Percentiles rank a stretch among this genome's conserved stretches.
Conservation (phyloP, 1,140 invertebrate genomes). For the Musca vetustissima region DNA sequence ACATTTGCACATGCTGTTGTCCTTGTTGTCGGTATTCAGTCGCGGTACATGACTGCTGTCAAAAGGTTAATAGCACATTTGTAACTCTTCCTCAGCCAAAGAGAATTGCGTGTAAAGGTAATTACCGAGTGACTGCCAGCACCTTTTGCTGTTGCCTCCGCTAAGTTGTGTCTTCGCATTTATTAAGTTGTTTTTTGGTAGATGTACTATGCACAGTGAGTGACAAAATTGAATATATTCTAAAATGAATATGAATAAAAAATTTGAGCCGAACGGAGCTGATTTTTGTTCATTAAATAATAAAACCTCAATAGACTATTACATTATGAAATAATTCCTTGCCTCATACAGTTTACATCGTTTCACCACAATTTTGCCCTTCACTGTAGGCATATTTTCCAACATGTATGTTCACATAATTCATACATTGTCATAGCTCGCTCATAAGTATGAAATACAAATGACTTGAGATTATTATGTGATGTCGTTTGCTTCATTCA, state of each 20-base stretch:
- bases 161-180: background rate
- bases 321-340: no score
- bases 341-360: no score
- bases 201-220: no score
- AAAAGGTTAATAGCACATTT: constrained; percentile 8
- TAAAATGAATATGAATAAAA: no score
- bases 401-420: background rate
- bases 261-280: no score
- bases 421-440: no score
- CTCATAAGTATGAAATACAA: constrained; percentile 9
- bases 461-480: constrained; percentile 13
- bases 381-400: background rate
- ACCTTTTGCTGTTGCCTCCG: background rate
- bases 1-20: background rate
- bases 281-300: no score
- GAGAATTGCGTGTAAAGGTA: constrained; percentile 9
- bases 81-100: background rate
- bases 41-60: no score
- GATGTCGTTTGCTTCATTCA: background rate
- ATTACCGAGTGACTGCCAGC: background rate
- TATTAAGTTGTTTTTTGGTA: no score
- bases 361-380: background rate
- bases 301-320: no score
- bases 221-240: no score
- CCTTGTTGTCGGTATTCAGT: no score